Conservation (phyloP, 2,888 invertebrate genomes). For the Byasa hedistus region DNA sequence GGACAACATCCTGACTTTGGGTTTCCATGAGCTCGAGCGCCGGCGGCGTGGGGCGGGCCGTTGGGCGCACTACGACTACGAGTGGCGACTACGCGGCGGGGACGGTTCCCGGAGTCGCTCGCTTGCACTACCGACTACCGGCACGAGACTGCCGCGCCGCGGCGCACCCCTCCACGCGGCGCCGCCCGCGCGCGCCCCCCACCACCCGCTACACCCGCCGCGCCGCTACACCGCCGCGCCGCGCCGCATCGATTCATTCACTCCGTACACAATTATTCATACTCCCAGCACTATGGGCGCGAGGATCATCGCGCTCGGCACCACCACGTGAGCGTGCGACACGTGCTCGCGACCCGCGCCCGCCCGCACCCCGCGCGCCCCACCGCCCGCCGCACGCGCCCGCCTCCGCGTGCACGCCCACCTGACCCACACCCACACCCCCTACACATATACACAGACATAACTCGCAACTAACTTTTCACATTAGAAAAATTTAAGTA, state of each 20-base stretch:
- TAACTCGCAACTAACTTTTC: conserved; percentile 20
- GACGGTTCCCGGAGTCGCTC: conserved; percentile 83
- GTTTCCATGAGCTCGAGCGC: conserved; percentile 83
- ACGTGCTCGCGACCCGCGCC: conserved; percentile 65
- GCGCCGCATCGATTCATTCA: conserved; percentile 79
- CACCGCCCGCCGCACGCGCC: conserved; percentile 39
- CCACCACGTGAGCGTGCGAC: conserved; percentile 75
- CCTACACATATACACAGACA: conserved; percentile 36
- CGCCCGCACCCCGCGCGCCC: conserved; percentile 45
- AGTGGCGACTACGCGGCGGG: conserved; percentile 78
- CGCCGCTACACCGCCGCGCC: conserved; percentile 44
- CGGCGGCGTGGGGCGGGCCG: conserved; percentile 67
- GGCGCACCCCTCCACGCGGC: conserved; percentile 65
- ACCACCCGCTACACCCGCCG: conserved; percentile 54
- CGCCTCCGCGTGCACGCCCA: conserved; percentile 45
- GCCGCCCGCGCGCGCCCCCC: conserved; percentile 62
- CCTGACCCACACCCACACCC: conserved; percentile 51
- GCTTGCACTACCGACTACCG: conserved; percentile 85
- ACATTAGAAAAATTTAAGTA: conserved; percentile 4
- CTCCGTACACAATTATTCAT: conserved; percentile 78
- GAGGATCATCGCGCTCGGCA: conserved; percentile 53
- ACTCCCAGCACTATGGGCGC: conserved; percentile 70
- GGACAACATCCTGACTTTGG: conserved; percentile 89
- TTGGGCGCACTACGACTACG: conserved; percentile 81
- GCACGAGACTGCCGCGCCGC: conserved; percentile 82